These are phyloP conservation scores for Percopsis omiscomaycus DNA, from an alignment of 2,797 vertebrate species.

Conservation along the genomic window DNA sequence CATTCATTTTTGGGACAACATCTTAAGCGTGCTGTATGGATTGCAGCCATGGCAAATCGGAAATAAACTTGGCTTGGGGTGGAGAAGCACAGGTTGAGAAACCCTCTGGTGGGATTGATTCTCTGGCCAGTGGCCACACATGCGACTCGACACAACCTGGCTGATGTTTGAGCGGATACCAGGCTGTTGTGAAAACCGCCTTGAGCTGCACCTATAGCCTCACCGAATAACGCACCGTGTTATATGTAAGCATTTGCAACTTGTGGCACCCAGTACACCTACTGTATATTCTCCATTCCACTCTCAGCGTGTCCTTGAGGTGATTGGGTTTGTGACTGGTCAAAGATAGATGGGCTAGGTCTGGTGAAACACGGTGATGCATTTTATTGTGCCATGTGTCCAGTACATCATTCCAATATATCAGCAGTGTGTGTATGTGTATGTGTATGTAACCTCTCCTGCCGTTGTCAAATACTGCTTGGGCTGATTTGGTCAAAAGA, in stretches of 20 bases:
- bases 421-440: conserved; percentile 44
- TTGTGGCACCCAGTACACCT: background rate
- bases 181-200: conserved; percentile 11
- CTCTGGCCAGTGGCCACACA: no score
- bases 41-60: conserved; percentile 32
- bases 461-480: conserved; percentile 50
- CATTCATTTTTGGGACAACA: conserved; percentile 28
- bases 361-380: conserved; percentile 47
- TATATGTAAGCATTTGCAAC: background rate
- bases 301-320: conserved; percentile 60
- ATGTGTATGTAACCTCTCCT: conserved; percentile 57
- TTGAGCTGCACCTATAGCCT: background rate
- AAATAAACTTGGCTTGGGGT: conserved; percentile 28
- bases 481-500: conserved; percentile 62
- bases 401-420: conserved; percentile 69
- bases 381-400: conserved; percentile 71
- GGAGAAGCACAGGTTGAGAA: no score
- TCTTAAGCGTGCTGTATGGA: conserved; percentile 41
- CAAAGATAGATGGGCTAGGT: conserved; percentile 63
- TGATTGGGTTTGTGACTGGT: conserved; percentile 68
- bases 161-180: background rate
- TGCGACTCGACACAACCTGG: background rate
- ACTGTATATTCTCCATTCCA: conserved; percentile 45
- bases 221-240: background rate
- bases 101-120: no score